A percentile compares a stretch with the other conserved stretches of the same genome.
Evolutionary conservation across 2,113 vertebrate species (phyloP).

Genomic region (Dinomys branickii): DNA sequence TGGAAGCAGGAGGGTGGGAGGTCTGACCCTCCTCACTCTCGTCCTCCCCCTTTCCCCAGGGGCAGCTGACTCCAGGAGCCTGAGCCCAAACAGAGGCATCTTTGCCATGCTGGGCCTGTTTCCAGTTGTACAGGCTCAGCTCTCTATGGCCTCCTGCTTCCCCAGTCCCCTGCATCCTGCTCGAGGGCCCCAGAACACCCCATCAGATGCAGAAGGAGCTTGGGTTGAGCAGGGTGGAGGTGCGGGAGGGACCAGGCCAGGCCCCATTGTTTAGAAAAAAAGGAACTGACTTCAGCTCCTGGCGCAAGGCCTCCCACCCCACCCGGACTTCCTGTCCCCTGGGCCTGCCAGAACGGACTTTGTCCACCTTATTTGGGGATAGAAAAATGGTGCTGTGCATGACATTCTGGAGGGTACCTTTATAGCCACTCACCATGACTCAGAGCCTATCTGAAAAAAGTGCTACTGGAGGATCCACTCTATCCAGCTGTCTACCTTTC

Average conservation of each 20-base stretch:
- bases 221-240: slow-evolving; percentile 55
- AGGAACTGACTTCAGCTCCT: slow-evolving; percentile 80
- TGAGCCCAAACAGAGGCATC: rapidly evolving
- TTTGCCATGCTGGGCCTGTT: rapidly evolving
- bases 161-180: not conserved
- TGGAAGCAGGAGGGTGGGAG: rapidly evolving
- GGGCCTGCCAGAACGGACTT: slow-evolving; percentile 32
- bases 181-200: not conserved
- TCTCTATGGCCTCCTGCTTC: not conserved
- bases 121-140: not conserved
- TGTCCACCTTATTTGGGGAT: slow-evolving; percentile 80
- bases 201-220: not conserved
- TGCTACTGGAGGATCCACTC: not conserved
- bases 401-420: not conserved
- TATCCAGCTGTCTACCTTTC: no score
- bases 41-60: not conserved
- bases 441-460: not conserved
- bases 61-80: no score
- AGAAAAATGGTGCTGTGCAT: not conserved
- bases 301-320: slow-evolving; percentile 64
- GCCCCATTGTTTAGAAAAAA: slow-evolving; percentile 68
- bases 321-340: slow-evolving; percentile 68
- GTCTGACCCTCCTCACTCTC: rapidly evolving
- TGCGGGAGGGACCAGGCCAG: slow-evolving; percentile 14
- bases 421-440: not conserved